Base-by-base conservation (phyloP, 2,888 invertebrate species). In the Apotomis turbidana region DNA sequence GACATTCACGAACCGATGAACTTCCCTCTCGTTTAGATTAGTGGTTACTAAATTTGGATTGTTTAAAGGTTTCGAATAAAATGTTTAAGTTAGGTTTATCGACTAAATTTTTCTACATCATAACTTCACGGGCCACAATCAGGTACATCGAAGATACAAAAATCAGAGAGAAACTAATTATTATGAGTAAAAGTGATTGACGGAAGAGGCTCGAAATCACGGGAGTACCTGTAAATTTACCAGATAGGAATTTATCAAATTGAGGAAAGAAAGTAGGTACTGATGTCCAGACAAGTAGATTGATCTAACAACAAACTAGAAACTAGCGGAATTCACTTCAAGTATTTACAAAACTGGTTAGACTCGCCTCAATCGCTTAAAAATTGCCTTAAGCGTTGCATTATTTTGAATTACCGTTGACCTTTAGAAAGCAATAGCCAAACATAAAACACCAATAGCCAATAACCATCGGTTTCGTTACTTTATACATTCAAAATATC, bases 1-100 rank as follows among this genome's bases (percentile, higher is more conserved):
- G 82, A 81, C 74, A 80, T 76, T 81, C 82, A 78, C 80, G 81
- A 79, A 76, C 71, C 75, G 76, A 78, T 79, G 79, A 83, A 82
- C 83, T 80, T 85, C 82, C 83, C 83, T 86, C 85, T 83, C 76
- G 73, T 78, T 76, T 61, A 70, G 59, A 70, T 63, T 70, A 46
- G 66, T 77, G 76, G 51, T 60, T 62, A 70, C 52, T 15, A 54
- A 55, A 74, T 60, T 57, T 44, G 57, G 5, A 38, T 41, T 0
- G 41, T 41, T 41, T 6, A 41, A 6, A 41, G 41, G 41, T 41
- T 41, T 6, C 5, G 6, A 41, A 6, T 41, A 41, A 41, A 41
- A 49, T 10, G 9, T 9, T 3, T 12, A 49, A 9, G 49, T 49
- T 49, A 6, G 49, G 5, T 10, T 49, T 3, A 49, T 9, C 5